A percentile compares a stretch with the other conserved stretches of the same genome.
phyloP scores from a whole-genome alignment of 2,888 invertebrate species.

The Ectobius pallidus region DNA sequence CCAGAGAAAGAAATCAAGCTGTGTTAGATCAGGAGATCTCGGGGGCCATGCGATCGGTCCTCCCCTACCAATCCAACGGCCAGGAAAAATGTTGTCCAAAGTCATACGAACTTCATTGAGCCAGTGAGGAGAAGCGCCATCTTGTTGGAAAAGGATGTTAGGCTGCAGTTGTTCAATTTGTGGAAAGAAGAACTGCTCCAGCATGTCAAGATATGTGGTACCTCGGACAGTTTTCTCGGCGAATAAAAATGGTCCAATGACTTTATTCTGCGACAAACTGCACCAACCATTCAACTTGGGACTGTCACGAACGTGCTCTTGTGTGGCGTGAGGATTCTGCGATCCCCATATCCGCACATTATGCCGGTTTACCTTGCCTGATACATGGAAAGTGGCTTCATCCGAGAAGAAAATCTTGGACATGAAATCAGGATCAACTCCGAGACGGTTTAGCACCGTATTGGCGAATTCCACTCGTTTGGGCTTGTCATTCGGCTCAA shows the following conservation, averaged over 20 bases:
- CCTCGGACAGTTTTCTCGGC: not conserved
- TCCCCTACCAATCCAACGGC: conserved; percentile 29
- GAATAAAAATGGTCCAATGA: conserved; percentile 5
- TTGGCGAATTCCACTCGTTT: conserved; percentile 18
- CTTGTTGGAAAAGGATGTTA: conserved; percentile 12
- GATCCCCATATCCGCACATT: conserved; percentile 5
- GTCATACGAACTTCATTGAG: conserved; percentile 2
- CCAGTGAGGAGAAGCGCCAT: conserved; percentile 11
- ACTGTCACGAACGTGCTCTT: not conserved
- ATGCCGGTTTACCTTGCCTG: not conserved
- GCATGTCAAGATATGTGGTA: not conserved
- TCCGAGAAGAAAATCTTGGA: conserved; percentile 1
- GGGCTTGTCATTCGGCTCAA: not conserved
- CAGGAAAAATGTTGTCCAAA: conserved; percentile 26
- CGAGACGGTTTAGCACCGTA: conserved; percentile 7
- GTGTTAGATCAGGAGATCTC: conserved; percentile 16
- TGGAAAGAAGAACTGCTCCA: conserved; percentile 9
- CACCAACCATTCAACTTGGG: not conserved
- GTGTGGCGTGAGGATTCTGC: not conserved
- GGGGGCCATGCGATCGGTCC: conserved; percentile 19
- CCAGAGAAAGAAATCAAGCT: not conserved
- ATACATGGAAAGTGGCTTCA: not conserved
- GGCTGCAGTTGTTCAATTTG: not conserved
- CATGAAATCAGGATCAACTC: not conserved
- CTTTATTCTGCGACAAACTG: not conserved